Evolutionary conservation across 2,888 invertebrate genomes (phyloP).

Genomic region (Coelopa pilipes): DNA sequence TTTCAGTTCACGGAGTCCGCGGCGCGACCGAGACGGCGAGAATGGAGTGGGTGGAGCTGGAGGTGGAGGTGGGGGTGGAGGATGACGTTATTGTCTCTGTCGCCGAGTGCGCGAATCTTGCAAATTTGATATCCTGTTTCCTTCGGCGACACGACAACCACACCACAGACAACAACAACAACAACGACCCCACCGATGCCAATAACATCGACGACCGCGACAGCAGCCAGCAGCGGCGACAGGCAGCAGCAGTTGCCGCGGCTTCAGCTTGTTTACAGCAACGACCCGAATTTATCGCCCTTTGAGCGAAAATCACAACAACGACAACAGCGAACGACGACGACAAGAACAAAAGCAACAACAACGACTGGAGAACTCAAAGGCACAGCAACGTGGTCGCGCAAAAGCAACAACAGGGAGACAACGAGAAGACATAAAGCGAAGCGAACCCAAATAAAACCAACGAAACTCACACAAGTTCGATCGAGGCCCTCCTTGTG

Average conservation of each 20-base stretch:
- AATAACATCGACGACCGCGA: no score
- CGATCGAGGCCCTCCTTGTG: slow-evolving; percentile 3
- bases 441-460: no score
- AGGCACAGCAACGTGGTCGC: background rate
- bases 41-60: no score
- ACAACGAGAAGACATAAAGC: no score
- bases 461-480: background rate
- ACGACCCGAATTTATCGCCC: no score
- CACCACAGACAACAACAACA: background rate
- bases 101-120: background rate
- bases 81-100: background rate
- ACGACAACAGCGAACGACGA: no score
- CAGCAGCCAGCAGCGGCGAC: background rate
- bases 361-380: no score
- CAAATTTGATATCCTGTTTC: slow-evolving; percentile 12
- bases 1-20: no score
- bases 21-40: no score
- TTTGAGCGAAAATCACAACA: background rate
- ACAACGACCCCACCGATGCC: no score
- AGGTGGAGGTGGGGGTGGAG: background rate
- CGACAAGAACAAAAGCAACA: background rate
- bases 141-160: background rate
- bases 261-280: background rate
- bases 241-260: no score
- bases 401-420: no score